Percentiles rank a stretch among this genome's conserved stretches.
These are phyloP conservation scores for Pyrocoelia pectoralis DNA, from an alignment of 2,888 invertebrate species.

Conservation along the genomic window DNA sequence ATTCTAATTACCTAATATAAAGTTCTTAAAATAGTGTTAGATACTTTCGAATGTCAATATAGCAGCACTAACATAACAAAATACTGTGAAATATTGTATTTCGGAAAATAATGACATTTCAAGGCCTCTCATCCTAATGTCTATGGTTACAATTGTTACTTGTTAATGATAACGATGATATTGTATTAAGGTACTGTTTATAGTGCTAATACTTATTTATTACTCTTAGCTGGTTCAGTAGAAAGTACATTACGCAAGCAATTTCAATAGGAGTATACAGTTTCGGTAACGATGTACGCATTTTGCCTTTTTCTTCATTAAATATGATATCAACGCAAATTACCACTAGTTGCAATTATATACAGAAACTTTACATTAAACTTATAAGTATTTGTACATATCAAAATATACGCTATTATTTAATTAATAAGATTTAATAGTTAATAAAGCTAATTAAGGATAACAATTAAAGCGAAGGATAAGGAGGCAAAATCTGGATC, in stretches of 20 bases:
- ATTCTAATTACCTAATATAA: conserved; percentile 7
- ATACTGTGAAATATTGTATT: conserved; percentile 8
- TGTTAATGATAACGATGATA: conserved; percentile 6
- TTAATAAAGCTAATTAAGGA: background rate
- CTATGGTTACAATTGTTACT: conserved; percentile 22
- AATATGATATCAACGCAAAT: background rate
- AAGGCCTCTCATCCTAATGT: conserved; percentile 32
- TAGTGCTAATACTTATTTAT: conserved; percentile 19
- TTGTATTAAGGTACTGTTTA: conserved; percentile 7
- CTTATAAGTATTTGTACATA: conserved; percentile 5
- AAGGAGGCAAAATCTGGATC: conserved; percentile 53
- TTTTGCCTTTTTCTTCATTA: background rate
- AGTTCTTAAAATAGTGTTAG: conserved; percentile 4
- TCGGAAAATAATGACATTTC: conserved; percentile 12
- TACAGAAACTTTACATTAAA: conserved; percentile 9
- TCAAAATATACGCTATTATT: conserved; percentile 6
- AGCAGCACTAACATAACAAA: conserved; percentile 8
- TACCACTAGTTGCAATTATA: background rate
- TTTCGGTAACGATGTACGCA: background rate
- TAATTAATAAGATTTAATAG: background rate
- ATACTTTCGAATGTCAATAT: conserved; percentile 1
- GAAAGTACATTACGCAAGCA: background rate
- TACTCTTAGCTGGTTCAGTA: background rate
- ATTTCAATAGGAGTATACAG: background rate
- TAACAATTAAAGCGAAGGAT: conserved; percentile 26